Evolutionary conservation across 2,888 invertebrate genomes (phyloP), one percentile per base, ranked within the genome.

Genomic region (Pilophorus perplexus): DNA sequence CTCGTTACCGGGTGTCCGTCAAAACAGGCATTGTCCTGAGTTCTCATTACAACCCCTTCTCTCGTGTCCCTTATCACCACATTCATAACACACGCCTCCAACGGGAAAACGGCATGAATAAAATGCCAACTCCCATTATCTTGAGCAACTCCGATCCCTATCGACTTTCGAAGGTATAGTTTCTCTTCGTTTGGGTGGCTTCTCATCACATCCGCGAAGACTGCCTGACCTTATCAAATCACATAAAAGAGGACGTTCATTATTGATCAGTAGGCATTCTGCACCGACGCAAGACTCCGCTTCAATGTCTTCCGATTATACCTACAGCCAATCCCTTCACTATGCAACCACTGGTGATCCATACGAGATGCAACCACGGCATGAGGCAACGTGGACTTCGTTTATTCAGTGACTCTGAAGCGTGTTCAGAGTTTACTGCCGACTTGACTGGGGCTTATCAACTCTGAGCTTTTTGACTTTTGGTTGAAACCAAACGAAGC

Each of bases 81-180:
- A 55, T 38, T 55, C 55, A 55, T 38, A 55, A 55, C 55, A 55
- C 38, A 18, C 38, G 55, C 37, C 37, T 38, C 38, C 22, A 10
- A n/a, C 27, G 4, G 52, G n/a, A 10, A 48, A 20, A 38, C n/a
- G 5, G 38, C 55, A 38, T 55, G 55, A 55, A 55, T 55, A 55
- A 55, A 55, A 55, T 55, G 55, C 55, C 55, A 55, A 38, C 38
- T 55, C n/a, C 38, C 55, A 55, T 55, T 55, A 55, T 55, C 55
- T 55, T 38, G 38, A 55, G 55, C 55, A 37, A 55, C 37, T 5
- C 52, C 52, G 52, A 52, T 52, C 52, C 52, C 52, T 52, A 52
- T 52, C 52, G 28, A 25, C 52, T 52, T 25, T 25, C 28, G 28
- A 27, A 28, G 16, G 18, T 28, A 28, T 18, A 28, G 52, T 52